phyloP scores from a whole-genome alignment of 2,113 vertebrate genomes.

The Sula dactylatra region DNA sequence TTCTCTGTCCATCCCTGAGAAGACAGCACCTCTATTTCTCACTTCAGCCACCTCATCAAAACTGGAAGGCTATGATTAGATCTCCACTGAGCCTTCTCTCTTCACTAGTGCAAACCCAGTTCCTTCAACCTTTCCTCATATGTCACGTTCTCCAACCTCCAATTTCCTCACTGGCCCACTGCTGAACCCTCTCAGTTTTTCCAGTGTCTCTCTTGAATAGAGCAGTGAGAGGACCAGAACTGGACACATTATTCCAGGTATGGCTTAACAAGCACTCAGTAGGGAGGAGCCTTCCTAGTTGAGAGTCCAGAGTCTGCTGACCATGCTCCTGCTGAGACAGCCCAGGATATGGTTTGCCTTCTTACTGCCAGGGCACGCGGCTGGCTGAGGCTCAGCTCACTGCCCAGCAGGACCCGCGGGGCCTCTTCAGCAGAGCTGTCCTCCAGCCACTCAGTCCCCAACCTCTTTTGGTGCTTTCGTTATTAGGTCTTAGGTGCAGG shows the following conservation, averaged over 20 bases:
- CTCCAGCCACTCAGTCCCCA: background rate
- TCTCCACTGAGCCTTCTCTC: background rate
- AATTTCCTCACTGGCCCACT: background rate
- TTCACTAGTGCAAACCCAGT: background rate
- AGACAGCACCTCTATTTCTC: background rate
- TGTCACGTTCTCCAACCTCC: background rate
- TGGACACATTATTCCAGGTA: background rate
- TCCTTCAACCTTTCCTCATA: background rate
- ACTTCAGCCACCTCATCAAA: background rate
- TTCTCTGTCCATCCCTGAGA: background rate
- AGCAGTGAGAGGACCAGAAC: background rate
- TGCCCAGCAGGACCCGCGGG: rapidly evolving
- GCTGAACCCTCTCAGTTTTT: background rate
- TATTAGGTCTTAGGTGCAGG: background rate
- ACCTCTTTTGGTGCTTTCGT: background rate
- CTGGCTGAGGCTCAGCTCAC: background rate
- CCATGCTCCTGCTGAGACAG: background rate
- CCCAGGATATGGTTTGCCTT: background rate
- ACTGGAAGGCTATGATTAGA: background rate
- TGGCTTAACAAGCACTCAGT: background rate
- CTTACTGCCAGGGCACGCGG: background rate
- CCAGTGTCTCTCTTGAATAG: background rate
- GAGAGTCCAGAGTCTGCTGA: background rate
- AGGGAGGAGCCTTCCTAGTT: background rate
- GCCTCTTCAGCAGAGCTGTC: background rate